A percentile compares a stretch with the other conserved stretches of the same genome.
Conservation (phyloP, 2,113 vertebrate species). For the Piaya cayana region DNA sequence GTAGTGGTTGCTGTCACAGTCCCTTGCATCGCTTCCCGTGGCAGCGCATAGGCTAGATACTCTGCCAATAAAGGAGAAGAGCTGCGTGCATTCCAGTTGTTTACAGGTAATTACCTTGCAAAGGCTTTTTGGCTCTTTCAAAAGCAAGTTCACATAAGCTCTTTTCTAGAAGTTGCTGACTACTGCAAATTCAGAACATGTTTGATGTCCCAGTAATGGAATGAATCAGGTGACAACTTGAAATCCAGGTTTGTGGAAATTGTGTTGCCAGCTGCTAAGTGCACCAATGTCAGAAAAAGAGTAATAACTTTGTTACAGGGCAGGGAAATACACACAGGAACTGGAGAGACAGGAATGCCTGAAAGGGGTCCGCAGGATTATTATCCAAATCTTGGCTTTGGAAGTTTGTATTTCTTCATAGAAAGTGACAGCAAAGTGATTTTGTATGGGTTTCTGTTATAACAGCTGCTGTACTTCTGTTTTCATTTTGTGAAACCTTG, state of each 20-base stretch:
- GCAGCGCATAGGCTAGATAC: rapidly evolving
- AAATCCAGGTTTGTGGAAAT: neutral
- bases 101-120: neutral
- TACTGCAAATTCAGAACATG: neutral
- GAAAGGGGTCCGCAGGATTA: neutral
- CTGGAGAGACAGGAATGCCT: neutral
- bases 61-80: neutral
- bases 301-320: neutral
- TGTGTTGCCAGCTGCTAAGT: neutral
- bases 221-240: neutral
- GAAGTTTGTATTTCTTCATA: neutral
- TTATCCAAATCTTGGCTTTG: neutral
- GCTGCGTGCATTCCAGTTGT: neutral
- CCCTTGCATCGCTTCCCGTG: neutral
- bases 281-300: neutral
- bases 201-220: neutral
- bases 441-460: neutral
- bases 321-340: neutral
- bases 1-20: neutral
- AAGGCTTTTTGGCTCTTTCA: neutral
- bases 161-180: neutral
- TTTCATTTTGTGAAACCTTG: slow-evolving; percentile 39
- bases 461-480: neutral
- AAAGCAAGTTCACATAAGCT: neutral
- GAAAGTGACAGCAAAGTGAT: neutral